These are phyloP conservation scores for Noctuana brunneofusca DNA, from an alignment of 2,888 invertebrate genomes.

Conservation along the genomic window DNA sequence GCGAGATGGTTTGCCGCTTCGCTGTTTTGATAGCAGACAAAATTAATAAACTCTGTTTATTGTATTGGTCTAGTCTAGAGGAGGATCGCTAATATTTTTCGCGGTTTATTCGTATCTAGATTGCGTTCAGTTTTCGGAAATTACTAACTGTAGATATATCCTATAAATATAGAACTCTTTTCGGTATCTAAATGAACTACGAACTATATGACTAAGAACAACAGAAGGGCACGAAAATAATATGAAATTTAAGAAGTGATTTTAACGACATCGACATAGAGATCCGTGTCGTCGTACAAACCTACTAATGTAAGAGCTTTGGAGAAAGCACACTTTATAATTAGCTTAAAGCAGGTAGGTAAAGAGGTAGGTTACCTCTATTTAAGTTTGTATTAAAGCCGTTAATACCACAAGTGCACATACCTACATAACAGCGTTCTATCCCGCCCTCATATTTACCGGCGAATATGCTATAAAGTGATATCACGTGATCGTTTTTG, in stretches of 20 bases:
- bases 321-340: neutral
- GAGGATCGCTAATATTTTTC: neutral
- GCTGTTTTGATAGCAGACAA: constrained; percentile 51
- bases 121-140: neutral
- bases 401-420: constrained; percentile 44
- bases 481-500: constrained; percentile 81
- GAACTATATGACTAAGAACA: no score
- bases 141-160: neutral
- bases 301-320: no score
- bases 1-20: constrained; percentile 64
- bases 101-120: neutral
- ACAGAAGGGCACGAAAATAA: no score
- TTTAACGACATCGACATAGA: no score
- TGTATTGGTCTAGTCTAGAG: constrained; percentile 1
- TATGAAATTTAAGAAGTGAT: no score
- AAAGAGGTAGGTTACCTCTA: no score
- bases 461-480: constrained; percentile 80
- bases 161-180: no score
- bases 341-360: constrained; percentile 27
- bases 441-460: constrained; percentile 75
- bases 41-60: constrained; percentile 40
- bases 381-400: constrained; percentile 39
- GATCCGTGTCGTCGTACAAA: no score
- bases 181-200: no score
- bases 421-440: constrained; percentile 60